Conservation (phyloP, 2,113 vertebrate species). For the Colossoma macropomum region DNA sequence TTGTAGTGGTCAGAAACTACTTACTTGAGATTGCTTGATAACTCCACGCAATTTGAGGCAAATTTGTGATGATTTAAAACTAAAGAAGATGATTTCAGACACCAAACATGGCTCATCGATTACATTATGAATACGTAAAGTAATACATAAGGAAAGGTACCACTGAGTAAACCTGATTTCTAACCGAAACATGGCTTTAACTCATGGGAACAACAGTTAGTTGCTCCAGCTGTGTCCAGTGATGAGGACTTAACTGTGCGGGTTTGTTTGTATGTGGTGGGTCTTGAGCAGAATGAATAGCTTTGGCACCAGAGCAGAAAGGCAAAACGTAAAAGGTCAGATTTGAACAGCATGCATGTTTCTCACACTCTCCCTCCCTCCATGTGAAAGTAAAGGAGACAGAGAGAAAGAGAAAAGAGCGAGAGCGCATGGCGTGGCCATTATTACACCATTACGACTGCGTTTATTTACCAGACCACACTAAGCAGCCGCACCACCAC, state of each 20-base stretch:
- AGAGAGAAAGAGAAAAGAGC: conserved; percentile 31
- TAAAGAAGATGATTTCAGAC: too few relatives aligned
- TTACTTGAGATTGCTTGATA: too few relatives aligned
- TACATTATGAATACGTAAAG: too few relatives aligned
- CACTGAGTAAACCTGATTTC: too few relatives aligned
- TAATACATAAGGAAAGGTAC: too few relatives aligned
- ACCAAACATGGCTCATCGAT: too few relatives aligned
- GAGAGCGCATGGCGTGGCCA: conserved; percentile 52
- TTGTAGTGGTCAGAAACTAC: too few relatives aligned
- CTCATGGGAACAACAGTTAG: too few relatives aligned
- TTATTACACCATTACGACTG: conserved; percentile 67
- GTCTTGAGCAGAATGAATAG: neutral
- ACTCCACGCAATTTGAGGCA: too few relatives aligned
- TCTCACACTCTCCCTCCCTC: conserved; percentile 40
- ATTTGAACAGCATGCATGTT: conserved; percentile 50
- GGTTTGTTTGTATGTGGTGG: neutral
- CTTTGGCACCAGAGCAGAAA: neutral
- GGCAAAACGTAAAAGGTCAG: conserved; percentile 17
- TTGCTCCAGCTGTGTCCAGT: too few relatives aligned
- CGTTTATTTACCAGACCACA: conserved; percentile 65
- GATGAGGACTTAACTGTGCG: neutral
- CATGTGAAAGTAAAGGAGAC: conserved; percentile 32
- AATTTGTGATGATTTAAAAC: too few relatives aligned
- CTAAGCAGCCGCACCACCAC: conserved; percentile 21
- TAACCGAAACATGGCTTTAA: too few relatives aligned